Base-by-base conservation (phyloP, 2,888 invertebrate species). In the Drosophila imparisetae region DNA sequence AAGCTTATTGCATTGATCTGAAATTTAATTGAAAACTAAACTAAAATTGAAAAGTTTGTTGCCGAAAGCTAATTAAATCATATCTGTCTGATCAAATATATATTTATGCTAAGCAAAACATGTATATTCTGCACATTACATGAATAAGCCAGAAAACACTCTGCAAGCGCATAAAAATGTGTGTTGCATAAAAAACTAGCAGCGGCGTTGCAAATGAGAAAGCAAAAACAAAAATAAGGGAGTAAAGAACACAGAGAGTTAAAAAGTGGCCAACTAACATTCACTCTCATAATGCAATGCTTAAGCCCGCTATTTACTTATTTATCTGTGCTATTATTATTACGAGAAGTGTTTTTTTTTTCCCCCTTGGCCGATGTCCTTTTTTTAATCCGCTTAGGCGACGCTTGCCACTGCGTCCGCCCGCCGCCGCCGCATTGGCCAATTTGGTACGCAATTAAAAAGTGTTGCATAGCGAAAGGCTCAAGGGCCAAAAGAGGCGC, bases 311-410 rank as follows among this genome's bases (percentile, higher is more conserved):
- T 72, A 73, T 87, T 83, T 83, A 84, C 72, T 70, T 79, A 75
- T 87, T 76, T 84, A 81, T 75, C 58, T 60, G 50, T 57, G 40
- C 57, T 45, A 58, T 21, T 63, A 57, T 60, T 54, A 32, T 27
- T 48, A 10, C 40, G 18, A 40, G 4, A 40, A 40, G n/a, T 38
- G 18, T 40, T 29, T 24, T 34, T 29, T 24, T 34, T 32, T 24
- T 48, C 1, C 1, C 11, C 38, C 67, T 62, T 32, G 11, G 32
- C 32, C 32, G 32, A 32, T 32, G 32, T 0, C 32, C 59, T 59
- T 78, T 74, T 62, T 74, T 66, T 85, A 87, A 83, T 85, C 83
- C 68, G 88, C 85, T 87, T 83, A 79, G 65, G 45, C 75, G 49
- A 42, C 40, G 66, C 61, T 71, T 68, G 57, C 70, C 38, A 15